Conservation (phyloP, 2,113 vertebrate species). For the Lophura nycthemera region DNA sequence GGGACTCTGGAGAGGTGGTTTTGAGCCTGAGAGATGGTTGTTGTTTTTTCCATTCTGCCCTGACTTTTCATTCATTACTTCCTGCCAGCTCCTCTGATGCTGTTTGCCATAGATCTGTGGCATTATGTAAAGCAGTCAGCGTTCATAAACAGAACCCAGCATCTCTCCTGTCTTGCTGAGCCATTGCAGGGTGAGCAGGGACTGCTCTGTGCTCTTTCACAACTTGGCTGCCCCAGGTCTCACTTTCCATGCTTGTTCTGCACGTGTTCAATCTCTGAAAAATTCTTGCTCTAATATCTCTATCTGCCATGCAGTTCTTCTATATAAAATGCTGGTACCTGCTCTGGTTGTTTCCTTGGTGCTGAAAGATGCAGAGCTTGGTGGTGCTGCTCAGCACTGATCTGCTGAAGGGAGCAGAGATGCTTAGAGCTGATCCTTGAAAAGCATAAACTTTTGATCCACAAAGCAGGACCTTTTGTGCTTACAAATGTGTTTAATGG, state of each 20-base stretch:
- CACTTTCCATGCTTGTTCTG: background rate
- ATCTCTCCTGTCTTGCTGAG: background rate
- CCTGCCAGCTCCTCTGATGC: background rate
- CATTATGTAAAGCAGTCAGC: background rate
- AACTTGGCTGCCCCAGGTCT: background rate
- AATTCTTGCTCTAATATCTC: background rate
- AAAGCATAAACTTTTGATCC: background rate
- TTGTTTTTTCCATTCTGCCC: background rate
- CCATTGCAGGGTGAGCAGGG: background rate
- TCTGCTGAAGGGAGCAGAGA: background rate
- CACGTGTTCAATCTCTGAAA: background rate
- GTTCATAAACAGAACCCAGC: background rate
- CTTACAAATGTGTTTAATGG: background rate
- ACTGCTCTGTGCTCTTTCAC: background rate
- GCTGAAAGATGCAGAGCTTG: background rate
- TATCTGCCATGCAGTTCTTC: background rate
- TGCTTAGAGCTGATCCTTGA: background rate
- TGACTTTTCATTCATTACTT: background rate
- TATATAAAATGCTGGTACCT: background rate
- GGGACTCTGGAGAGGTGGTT: background rate
- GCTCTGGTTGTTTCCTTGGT: background rate
- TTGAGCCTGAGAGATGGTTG: background rate
- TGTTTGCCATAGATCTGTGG: background rate
- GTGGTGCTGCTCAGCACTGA: background rate
- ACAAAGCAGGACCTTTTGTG: background rate